Conservation (phyloP, 1,140 invertebrate species). For the Tetramorium parvispinum region DNA sequence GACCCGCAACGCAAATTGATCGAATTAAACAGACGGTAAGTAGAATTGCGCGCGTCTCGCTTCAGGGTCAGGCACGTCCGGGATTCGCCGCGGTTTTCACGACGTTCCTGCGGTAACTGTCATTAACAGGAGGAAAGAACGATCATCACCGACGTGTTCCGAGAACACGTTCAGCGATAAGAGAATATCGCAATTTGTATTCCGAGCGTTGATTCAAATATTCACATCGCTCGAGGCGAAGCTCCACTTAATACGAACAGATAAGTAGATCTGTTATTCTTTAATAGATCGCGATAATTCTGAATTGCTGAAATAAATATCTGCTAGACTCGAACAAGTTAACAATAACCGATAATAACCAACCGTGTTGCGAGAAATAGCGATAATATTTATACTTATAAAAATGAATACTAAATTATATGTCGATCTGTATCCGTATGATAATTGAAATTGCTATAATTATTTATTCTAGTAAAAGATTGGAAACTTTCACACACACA, state of each 20-base stretch:
- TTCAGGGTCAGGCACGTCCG: conserved; percentile 35
- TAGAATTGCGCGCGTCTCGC: conserved; percentile 37
- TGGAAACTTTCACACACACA: background rate
- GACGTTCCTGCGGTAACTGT: conserved; percentile 42
- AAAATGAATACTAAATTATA: no score
- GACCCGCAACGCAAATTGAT: conserved; percentile 67
- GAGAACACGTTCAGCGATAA: conserved; percentile 16
- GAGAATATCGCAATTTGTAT: background rate
- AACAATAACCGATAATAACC: background rate
- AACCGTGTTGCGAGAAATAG: background rate
- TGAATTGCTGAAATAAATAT: background rate
- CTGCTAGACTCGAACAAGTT: background rate
- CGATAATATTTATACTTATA: background rate
- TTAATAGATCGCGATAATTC: background rate
- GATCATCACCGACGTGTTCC: conserved; percentile 35
- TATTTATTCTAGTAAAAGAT: background rate
- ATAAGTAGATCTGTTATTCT: background rate
- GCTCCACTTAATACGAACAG: background rate
- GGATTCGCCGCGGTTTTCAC: conserved; percentile 52
- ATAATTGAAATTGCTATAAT: background rate
- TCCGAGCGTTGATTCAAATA: background rate
- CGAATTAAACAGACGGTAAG: conserved; percentile 68
- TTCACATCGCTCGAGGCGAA: background rate
- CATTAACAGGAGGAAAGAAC: conserved; percentile 34
- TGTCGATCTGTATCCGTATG: no score